These are phyloP conservation scores for Balanococcus diminutus DNA, from an alignment of 2,888 invertebrate species.

Conservation along the genomic window DNA sequence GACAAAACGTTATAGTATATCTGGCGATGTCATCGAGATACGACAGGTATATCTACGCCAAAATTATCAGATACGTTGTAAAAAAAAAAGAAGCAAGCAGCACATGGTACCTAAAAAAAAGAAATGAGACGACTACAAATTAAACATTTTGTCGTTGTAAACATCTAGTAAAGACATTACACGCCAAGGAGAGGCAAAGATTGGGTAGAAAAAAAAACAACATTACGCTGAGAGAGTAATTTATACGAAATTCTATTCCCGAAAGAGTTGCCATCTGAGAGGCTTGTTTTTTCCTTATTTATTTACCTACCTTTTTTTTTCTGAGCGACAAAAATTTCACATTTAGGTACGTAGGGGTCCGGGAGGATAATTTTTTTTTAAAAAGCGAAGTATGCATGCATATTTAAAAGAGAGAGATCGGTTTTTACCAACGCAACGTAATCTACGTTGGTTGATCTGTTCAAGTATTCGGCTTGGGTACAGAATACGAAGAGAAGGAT, in stretches of 20 bases:
- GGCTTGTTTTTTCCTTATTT: not conserved
- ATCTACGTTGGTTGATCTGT: not conserved
- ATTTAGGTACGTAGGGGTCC: not conserved
- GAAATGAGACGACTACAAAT: not conserved
- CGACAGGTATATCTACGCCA: not conserved
- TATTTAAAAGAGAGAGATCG: not conserved
- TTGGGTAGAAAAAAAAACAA: not conserved
- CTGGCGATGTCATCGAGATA: not conserved
- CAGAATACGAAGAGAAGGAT: not conserved
- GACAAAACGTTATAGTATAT: not conserved
- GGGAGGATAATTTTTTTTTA: no score
- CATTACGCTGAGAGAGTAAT: not conserved
- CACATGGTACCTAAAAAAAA: not conserved
- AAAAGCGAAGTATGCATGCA: not conserved
- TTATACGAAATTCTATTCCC: conserved; percentile 1
- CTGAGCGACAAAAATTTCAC: not conserved
- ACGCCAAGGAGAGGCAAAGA: not conserved
- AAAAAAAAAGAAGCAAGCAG: not conserved
- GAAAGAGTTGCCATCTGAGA: not conserved
- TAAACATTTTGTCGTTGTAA: not conserved
- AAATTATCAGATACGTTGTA: not conserved
- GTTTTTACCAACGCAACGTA: not conserved
- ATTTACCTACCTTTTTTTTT: not conserved
- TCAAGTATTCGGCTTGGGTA: not conserved
- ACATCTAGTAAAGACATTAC: not conserved